A percentile compares a stretch with the other conserved stretches of the same genome.
Evolutionary conservation across 2,888 invertebrate species (phyloP).

Genomic region (Ennomos erosarius): DNA sequence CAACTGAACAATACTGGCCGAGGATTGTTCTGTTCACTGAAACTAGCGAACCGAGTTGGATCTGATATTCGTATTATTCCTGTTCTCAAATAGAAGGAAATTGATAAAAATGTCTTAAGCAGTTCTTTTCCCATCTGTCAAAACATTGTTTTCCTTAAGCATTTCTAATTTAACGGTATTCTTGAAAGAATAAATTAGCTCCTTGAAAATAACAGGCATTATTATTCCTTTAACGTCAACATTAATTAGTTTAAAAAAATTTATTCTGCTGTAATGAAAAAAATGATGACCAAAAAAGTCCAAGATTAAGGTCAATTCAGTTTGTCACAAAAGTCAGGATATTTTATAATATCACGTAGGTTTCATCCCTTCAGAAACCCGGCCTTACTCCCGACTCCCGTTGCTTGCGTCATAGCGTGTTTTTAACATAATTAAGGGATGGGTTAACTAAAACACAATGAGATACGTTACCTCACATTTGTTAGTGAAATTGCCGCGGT

Average conservation of each 20-base stretch:
- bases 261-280: too few relatives aligned
- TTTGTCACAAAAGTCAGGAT: constrained; percentile 16
- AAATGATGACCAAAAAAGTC: too few relatives aligned
- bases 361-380: constrained; percentile 23
- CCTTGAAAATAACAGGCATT: constrained; percentile 21
- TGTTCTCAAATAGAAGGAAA: not conserved
- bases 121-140: constrained; percentile 13
- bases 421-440: constrained; percentile 34
- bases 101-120: too few relatives aligned
- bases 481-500: constrained; percentile 31
- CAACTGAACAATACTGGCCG: constrained; percentile 22
- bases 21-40: constrained; percentile 24
- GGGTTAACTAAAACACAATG: constrained; percentile 31
- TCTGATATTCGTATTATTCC: constrained; percentile 7
- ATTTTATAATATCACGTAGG: constrained; percentile 20
- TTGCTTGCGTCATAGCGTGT: constrained; percentile 20
- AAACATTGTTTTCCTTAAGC: constrained; percentile 23
- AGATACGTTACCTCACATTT: constrained; percentile 29
- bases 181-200: constrained; percentile 20
- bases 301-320: too few relatives aligned
- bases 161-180: constrained; percentile 24
- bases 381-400: constrained; percentile 26
- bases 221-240: constrained; percentile 10
- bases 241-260: too few relatives aligned
- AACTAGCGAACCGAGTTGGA: constrained; percentile 3